Evolutionary conservation across 2,888 invertebrate species (phyloP).

Genomic region (Molorchus minor): DNA sequence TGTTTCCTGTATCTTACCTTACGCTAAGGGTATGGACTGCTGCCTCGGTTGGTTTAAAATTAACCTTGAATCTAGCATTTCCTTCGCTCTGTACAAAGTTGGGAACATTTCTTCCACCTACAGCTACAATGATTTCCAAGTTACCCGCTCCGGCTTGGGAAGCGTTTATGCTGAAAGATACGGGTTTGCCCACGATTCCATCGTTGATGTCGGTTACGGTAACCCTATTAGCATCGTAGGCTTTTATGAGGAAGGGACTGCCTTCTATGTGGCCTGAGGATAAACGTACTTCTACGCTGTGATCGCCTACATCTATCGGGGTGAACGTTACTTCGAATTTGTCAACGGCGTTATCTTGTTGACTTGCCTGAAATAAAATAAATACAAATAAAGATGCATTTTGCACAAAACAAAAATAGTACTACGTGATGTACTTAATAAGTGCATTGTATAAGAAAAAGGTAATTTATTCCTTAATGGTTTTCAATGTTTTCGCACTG

Average conservation of each 20-base stretch:
- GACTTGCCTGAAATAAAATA: conserved; percentile 55
- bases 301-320: conserved; percentile 91
- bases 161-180: conserved; percentile 91
- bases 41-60: conserved; percentile 96
- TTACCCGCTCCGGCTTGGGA: conserved; percentile 91
- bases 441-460: too few relatives aligned
- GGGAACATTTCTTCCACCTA: conserved; percentile 95
- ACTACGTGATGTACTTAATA: too few relatives aligned
- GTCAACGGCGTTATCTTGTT: conserved; percentile 61
- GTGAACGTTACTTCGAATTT: conserved; percentile 71
- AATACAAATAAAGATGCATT: too few relatives aligned
- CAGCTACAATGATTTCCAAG: conserved; percentile 96
- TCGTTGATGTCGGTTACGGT: conserved; percentile 92
- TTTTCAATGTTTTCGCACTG: too few relatives aligned
- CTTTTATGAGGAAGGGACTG: conserved; percentile 94
- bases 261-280: conserved; percentile 88
- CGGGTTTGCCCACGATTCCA: conserved; percentile 90
- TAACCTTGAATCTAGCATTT: conserved; percentile 92
- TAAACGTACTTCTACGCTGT: conserved; percentile 82
- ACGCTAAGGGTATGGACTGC: conserved; percentile 92
- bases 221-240: conserved; percentile 95
- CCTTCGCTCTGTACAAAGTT: conserved; percentile 98
- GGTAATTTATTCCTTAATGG: too few relatives aligned
- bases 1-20: conserved; percentile 62
- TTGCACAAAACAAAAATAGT: too few relatives aligned